Evolutionary conservation across 2,113 vertebrate genomes (phyloP).

Genomic region (Tetrax tetrax): DNA sequence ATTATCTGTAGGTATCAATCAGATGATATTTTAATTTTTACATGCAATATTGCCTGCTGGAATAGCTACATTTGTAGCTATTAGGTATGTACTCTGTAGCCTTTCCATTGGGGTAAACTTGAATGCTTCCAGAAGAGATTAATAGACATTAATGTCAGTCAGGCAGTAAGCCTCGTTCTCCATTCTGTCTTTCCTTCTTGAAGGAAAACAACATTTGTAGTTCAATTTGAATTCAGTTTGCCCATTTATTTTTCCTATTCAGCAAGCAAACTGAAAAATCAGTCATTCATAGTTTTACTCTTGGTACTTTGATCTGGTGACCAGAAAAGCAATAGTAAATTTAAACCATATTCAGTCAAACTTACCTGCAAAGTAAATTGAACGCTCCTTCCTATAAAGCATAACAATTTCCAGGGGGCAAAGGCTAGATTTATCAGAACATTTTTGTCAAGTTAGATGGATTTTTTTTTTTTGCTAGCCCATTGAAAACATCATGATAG

Average conservation of each 20-base stretch:
- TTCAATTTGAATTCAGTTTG: background rate
- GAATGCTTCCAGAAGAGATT: background rate
- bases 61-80: background rate
- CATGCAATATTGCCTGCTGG: background rate
- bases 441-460: background rate
- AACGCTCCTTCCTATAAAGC: background rate
- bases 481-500: background rate
- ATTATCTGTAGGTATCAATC: background rate
- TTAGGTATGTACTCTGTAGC: background rate
- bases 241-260: background rate
- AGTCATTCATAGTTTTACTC: background rate
- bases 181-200: background rate
- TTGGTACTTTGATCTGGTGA: background rate
- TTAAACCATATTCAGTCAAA: background rate
- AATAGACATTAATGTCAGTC: background rate
- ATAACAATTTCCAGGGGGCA: background rate
- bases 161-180: background rate
- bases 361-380: background rate
- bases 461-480: background rate
- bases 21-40: background rate
- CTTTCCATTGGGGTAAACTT: background rate
- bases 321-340: background rate
- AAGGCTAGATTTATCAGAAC: background rate
- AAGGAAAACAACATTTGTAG: background rate
- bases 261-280: background rate